phyloP scores from a whole-genome alignment of 92 coral and sea anemone species.

The Zoanthus sociatus region DNA sequence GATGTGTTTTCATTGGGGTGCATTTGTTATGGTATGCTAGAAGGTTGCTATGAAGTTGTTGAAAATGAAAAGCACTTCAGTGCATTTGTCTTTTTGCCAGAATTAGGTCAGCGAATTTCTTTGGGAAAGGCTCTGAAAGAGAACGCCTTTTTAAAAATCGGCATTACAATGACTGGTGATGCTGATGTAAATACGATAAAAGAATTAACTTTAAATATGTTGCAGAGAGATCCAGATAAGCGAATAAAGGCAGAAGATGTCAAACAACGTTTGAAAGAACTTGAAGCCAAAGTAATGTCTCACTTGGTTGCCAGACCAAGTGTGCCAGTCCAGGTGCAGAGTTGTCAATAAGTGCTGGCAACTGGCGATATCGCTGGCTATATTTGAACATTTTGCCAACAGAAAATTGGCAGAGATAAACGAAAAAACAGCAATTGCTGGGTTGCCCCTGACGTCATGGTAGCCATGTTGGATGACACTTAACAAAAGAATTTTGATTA shows the following conservation, averaged over 20 bases:
- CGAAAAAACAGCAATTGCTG: too few relatives aligned
- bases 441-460: too few relatives aligned
- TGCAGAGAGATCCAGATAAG: background rate
- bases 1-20: slow-evolving; percentile 7
- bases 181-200: background rate
- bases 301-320: too few relatives aligned
- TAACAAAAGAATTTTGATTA: too few relatives aligned
- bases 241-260: background rate
- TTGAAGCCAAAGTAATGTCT: too few relatives aligned
- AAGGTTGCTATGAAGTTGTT: background rate
- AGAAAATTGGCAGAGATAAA: too few relatives aligned
- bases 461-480: too few relatives aligned
- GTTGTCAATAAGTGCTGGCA: too few relatives aligned
- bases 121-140: background rate
- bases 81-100: slow-evolving; percentile 6
- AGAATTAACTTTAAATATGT: background rate
- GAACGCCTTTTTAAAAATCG: background rate
- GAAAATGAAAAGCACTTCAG: background rate
- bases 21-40: background rate
- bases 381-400: too few relatives aligned
- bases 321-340: too few relatives aligned
- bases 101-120: background rate
- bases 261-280: too few relatives aligned
- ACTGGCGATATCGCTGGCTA: too few relatives aligned
- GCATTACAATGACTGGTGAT: background rate